These are phyloP conservation scores for Ramphastos sulfuratus DNA, from an alignment of 2,113 vertebrate genomes.

Conservation along the genomic window DNA sequence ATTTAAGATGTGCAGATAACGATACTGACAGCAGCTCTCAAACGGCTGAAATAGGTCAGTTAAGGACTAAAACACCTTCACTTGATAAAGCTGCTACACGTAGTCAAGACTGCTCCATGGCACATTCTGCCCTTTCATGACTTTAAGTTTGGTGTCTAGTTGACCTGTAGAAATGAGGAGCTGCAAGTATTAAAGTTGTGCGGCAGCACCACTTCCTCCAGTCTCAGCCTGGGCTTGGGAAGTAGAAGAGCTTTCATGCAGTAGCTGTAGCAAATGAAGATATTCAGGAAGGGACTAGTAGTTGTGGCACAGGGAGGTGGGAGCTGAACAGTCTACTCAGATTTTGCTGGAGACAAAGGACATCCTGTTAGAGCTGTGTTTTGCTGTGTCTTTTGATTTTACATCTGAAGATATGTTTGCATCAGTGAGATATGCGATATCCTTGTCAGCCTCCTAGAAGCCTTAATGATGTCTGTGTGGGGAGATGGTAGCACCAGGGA, in stretches of 20 bases:
- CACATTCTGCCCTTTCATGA: not conserved
- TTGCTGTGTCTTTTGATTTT: not conserved
- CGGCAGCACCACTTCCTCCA: rapidly evolving
- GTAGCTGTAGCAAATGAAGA: not conserved
- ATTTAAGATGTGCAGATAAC: not conserved
- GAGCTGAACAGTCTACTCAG: not conserved
- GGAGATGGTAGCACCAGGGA: not conserved
- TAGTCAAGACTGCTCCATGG: rapidly evolving
- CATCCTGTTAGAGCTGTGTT: not conserved
- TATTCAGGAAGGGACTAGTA: not conserved
- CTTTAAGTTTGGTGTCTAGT: not conserved
- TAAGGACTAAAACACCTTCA: not conserved
- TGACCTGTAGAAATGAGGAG: not conserved
- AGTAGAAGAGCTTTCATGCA: not conserved
- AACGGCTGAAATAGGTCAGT: not conserved
- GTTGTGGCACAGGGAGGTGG: not conserved
- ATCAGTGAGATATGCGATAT: rapidly evolving
- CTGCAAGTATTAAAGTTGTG: rapidly evolving
- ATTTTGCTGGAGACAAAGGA: not conserved
- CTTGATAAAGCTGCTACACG: rapidly evolving
- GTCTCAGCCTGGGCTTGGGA: not conserved
- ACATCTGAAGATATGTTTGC: not conserved
- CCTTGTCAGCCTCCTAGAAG: not conserved
- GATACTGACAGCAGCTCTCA: not conserved
- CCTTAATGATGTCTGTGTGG: not conserved